These are phyloP conservation scores for Netelia melanura DNA, from an alignment of 2,888 invertebrate species.

Conservation along the genomic window DNA sequence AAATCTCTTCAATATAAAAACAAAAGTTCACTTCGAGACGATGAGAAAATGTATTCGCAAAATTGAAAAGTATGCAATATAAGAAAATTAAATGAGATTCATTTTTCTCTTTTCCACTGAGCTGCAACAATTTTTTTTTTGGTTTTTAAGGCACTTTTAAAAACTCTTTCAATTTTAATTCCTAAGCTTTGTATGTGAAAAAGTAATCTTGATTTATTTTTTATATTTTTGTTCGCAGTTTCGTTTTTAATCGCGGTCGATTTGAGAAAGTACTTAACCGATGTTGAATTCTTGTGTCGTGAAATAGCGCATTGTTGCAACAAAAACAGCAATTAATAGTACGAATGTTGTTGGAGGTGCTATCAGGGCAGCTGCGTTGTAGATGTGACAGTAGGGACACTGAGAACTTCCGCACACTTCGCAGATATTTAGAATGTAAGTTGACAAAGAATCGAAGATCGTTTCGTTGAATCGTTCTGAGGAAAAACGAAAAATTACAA, in stretches of 20 bases:
- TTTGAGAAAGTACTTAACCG: slow-evolving; percentile 69
- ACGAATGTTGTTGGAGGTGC: slow-evolving; percentile 77
- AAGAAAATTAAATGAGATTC: neutral
- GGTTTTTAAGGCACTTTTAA: neutral
- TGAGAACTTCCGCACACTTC: slow-evolving; percentile 98
- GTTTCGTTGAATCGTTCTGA: slow-evolving; percentile 96
- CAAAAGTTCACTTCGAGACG: neutral
- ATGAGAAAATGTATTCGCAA: neutral
- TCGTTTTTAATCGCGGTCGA: neutral
- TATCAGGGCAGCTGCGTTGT: slow-evolving; percentile 88
- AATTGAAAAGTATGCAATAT: neutral
- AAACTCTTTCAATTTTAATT: neutral
- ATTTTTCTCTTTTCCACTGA: neutral
- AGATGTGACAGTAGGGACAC: slow-evolving; percentile 96
- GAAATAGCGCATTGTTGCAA: slow-evolving; percentile 75
- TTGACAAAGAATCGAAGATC: slow-evolving; percentile 94
- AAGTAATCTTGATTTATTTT: neutral
- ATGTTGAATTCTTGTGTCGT: slow-evolving; percentile 77
- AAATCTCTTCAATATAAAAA: neutral
- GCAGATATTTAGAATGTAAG: slow-evolving; percentile 95
- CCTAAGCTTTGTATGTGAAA: neutral
- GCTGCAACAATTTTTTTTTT: neutral
- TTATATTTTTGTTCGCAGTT: neutral
- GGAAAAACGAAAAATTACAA: slow-evolving; percentile 76
- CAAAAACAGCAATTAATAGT: slow-evolving; percentile 72